phyloP scores from a whole-genome alignment of 92 coral and sea anemone species.

The Phymanthus crucifer region DNA sequence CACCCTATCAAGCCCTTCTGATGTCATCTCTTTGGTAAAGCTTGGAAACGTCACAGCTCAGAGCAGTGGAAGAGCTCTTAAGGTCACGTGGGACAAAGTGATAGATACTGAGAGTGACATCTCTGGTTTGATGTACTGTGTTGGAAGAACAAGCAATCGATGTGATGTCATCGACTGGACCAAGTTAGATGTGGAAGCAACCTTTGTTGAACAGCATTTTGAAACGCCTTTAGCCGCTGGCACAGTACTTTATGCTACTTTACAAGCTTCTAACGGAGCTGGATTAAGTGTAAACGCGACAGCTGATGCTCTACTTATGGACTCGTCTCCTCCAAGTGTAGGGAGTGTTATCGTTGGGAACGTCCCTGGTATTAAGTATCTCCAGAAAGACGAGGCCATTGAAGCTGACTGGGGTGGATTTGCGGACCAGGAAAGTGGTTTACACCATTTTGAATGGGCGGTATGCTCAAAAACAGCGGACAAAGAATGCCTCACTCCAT shows the following conservation, averaged over 20 bases:
- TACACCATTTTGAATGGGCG: slow-evolving; percentile 69
- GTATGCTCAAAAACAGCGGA: slow-evolving; percentile 51
- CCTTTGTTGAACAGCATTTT: slow-evolving; percentile 35
- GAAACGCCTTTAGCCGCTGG: slow-evolving; percentile 64
- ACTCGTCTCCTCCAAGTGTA: slow-evolving; percentile 66
- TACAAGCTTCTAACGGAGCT: slow-evolving; percentile 69
- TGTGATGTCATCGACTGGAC: slow-evolving; percentile 55
- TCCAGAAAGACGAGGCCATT: slow-evolving; percentile 50
- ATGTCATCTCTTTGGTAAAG: neutral
- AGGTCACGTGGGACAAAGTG: slow-evolving; percentile 53
- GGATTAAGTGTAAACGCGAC: slow-evolving; percentile 32
- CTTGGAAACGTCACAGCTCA: slow-evolving; percentile 1
- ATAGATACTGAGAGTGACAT: slow-evolving; percentile 70
- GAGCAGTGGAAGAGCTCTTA: slow-evolving; percentile 27
- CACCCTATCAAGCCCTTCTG: slow-evolving; percentile 9
- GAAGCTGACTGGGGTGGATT: slow-evolving; percentile 65
- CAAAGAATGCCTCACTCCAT: slow-evolving; percentile 49
- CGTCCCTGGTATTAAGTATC: slow-evolving; percentile 39
- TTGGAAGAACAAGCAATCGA: slow-evolving; percentile 37
- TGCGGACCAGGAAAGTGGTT: slow-evolving; percentile 63
- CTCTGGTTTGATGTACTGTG: slow-evolving; percentile 53
- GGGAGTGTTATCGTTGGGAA: slow-evolving; percentile 60
- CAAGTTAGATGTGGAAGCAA: slow-evolving; percentile 18
- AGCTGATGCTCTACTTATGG: slow-evolving; percentile 58
- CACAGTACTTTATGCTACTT: slow-evolving; percentile 39